Evolutionary conservation across 2,797 vertebrate genomes (phyloP).

Genomic region (Fratercula arctica): DNA sequence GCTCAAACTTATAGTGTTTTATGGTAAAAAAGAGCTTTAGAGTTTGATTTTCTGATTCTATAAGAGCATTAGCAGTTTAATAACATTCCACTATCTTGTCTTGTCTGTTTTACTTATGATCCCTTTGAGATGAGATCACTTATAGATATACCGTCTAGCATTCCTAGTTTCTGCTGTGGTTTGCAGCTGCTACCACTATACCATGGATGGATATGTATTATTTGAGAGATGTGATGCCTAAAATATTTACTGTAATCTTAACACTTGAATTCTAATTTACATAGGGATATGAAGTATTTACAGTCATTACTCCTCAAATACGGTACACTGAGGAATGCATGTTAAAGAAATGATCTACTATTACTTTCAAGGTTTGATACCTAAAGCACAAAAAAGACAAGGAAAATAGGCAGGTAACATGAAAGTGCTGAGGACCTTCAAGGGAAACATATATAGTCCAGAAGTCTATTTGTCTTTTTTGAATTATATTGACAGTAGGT

Average conservation of each 20-base stretch:
- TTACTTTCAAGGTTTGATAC: not conserved
- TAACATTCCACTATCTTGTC: not conserved
- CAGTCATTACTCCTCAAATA: not conserved
- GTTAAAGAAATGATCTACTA: not conserved
- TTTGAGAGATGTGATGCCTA: not conserved
- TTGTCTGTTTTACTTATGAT: not conserved
- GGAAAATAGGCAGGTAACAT: not conserved
- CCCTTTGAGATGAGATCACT: not conserved
- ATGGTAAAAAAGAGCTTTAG: not conserved
- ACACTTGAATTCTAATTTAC: not conserved
- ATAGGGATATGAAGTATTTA: not conserved
- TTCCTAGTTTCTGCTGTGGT: not conserved
- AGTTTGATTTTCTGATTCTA: not conserved
- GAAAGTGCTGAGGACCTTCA: constrained; percentile 9
- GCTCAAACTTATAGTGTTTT: not conserved
- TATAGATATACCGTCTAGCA: not conserved
- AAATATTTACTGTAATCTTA: not conserved
- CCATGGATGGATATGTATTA: not conserved
- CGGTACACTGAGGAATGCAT: fast-evolving
- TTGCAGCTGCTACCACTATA: not conserved
- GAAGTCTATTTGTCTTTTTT: constrained; percentile 32
- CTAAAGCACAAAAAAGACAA: not conserved
- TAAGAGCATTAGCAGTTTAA: not conserved
- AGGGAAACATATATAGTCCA: not conserved
- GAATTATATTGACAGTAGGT: constrained; percentile 56